Evolutionary conservation across 2,113 vertebrate genomes (phyloP).

Genomic region (Scopus umbretta): DNA sequence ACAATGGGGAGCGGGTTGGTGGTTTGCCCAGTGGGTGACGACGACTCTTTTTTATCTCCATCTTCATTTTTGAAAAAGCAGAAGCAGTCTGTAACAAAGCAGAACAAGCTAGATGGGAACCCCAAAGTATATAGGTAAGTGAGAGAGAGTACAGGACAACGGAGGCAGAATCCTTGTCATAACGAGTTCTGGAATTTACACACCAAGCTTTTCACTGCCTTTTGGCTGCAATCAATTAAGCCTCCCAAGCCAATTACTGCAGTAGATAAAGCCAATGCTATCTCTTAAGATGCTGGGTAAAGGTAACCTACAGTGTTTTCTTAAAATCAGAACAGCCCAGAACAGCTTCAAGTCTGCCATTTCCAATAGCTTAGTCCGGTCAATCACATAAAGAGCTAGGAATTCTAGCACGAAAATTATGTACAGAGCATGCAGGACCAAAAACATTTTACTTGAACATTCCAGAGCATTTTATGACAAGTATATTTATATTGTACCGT

Average conservation of each 20-base stretch:
- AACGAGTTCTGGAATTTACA: neutral
- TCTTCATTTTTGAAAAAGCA: constrained; percentile 82
- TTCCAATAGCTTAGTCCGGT: neutral
- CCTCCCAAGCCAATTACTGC: neutral
- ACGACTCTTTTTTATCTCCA: constrained; percentile 93
- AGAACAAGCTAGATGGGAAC: neutral
- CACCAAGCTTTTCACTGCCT: neutral
- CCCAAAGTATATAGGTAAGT: neutral
- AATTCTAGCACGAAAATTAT: neutral
- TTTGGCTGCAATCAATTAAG: neutral
- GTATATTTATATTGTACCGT: neutral
- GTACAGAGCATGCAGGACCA: neutral
- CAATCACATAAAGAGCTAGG: neutral
- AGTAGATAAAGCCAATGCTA: neutral
- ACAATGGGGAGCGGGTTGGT: constrained; percentile 85
- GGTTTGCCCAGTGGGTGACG: constrained; percentile 92
- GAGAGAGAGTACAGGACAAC: neutral
- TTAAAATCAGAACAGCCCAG: neutral
- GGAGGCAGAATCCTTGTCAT: neutral
- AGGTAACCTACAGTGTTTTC: neutral
- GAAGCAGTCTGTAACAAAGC: constrained; percentile 58
- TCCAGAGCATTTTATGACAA: neutral
- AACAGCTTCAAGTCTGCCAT: neutral
- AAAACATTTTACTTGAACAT: neutral
- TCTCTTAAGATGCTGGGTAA: neutral